Base-by-base conservation (phyloP, 2,797 vertebrate species). In the Falco naumanni region DNA sequence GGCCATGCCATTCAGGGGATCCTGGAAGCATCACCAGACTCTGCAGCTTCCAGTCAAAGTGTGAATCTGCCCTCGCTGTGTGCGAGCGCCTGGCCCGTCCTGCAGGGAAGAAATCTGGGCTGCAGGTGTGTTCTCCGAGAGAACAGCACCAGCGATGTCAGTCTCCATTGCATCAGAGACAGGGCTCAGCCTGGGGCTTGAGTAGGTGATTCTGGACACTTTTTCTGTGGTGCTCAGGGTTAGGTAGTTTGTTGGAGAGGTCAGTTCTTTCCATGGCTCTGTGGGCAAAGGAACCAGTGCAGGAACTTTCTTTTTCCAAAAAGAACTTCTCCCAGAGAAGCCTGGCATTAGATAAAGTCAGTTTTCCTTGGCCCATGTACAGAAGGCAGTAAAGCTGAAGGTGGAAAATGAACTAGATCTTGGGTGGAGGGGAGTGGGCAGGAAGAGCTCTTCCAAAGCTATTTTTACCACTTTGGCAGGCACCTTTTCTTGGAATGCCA, bases 21-120 rank as follows among this genome's bases (percentile, higher is more conserved):
- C 8, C 28, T n/a, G 57, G 39, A 59, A 72, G 18, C 39, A 43
- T 31, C 61, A 74, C 21, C 26, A 56, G n/a, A 22, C 29, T 61
- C 31, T 16, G 37, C 33, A 80, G 26, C 33, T 80, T 56, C 57
- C 41, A 37, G 47, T 20, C 25, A 10, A 41, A 7, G 10, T 8
- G 22, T 43, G 53, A 51, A 51, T 61, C 59, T 51, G 41, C 56
- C 34, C n/a, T 65, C 2, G 3, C n/a, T 51, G 47, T 16, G 2
- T 14, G 13, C 20, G 57, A 41, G 5, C 0, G 1, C 22, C 29
- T 0, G 1, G 28, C 41, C 83, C 28, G 66, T 17, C 0, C 1
- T 11, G 13, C n/a, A 50, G 34, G 43, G 41, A 86, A 69, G 28
- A 41, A 61, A 89, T 37, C 20, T 48, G 64, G 50, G 60, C 8